A percentile compares a stretch with the other conserved stretches of the same genome.
phyloP scores from a whole-genome alignment of 2,888 invertebrate species.

The Camponotus fellah region DNA sequence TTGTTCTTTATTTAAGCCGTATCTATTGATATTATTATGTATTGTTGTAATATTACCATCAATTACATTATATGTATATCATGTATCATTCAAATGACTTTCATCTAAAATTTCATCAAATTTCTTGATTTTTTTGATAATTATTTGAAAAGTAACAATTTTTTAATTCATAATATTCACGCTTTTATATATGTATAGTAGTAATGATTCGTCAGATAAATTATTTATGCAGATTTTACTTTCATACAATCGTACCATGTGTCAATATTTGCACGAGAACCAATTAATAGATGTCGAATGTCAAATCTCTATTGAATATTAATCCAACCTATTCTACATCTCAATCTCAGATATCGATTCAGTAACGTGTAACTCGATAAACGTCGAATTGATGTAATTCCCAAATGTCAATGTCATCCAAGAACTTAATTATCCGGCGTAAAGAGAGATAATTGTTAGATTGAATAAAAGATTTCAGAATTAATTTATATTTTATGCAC shows the following conservation, averaged over 20 bases:
- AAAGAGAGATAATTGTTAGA: slow-evolving; percentile 1
- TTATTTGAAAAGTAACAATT: not conserved
- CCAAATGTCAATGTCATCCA: slow-evolving; percentile 24
- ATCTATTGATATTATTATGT: not conserved
- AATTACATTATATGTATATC: not conserved
- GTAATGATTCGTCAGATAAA: slow-evolving; percentile 2
- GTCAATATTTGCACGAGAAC: slow-evolving; percentile 45
- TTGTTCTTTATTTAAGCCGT: not conserved
- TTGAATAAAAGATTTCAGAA: not conserved
- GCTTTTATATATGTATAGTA: not conserved
- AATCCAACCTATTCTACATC: slow-evolving; percentile 29
- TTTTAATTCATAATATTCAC: not conserved
- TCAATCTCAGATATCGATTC: slow-evolving; percentile 46
- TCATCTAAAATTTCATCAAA: not conserved
- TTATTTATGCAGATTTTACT: slow-evolving; percentile 25
- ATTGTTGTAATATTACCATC: not conserved
- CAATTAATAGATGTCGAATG: slow-evolving; percentile 39
- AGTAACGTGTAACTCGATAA: slow-evolving; percentile 35
- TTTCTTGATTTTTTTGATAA: not conserved
- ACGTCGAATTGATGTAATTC: slow-evolving; percentile 27
- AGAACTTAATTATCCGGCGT: slow-evolving; percentile 22
- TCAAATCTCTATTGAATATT: slow-evolving; percentile 44
- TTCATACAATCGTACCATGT: not conserved
- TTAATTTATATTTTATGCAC: not conserved
- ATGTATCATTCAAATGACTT: not conserved